These are phyloP conservation scores for Hafferia zeledoni DNA, from an alignment of 2,797 vertebrate genomes.

Conservation along the genomic window DNA sequence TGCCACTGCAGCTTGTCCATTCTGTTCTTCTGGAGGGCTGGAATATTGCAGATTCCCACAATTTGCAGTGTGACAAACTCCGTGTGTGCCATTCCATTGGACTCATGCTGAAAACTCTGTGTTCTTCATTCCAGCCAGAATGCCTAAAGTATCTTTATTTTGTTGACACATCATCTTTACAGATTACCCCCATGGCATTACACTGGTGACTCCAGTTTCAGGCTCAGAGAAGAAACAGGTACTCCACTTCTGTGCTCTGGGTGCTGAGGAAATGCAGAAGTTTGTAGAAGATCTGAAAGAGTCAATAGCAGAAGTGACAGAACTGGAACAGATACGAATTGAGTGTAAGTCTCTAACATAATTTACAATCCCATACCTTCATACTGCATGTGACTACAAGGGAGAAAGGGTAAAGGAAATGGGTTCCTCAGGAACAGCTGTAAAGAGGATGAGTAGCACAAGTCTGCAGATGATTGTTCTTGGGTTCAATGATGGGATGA, in stretches of 20 bases:
- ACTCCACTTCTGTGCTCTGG: slow-evolving; percentile 95
- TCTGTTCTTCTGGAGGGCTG: not conserved
- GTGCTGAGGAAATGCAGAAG: slow-evolving; percentile 94
- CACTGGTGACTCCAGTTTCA: slow-evolving; percentile 91
- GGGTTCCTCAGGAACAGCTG: not conserved
- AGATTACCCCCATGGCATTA: slow-evolving; percentile 97
- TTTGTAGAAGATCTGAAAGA: slow-evolving; percentile 97
- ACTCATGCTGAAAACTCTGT: not conserved
- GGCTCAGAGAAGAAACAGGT: slow-evolving; percentile 97
- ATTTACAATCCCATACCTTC: not conserved
- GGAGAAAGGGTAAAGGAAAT: not conserved
- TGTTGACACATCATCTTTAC: slow-evolving; percentile 28
- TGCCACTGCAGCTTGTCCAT: not conserved
- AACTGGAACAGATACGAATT: slow-evolving; percentile 98
- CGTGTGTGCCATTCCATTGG: not conserved
- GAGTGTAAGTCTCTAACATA: slow-evolving; percentile 84
- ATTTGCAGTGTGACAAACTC: not conserved
- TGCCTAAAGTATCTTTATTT: not conserved
- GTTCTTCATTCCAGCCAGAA: not conserved
- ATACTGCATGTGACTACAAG: not conserved
- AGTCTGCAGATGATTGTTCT: not conserved
- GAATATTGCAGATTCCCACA: not conserved
- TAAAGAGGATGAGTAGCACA: not conserved
- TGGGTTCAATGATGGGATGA: not conserved
- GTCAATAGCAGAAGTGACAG: slow-evolving; percentile 95